Evolutionary conservation across 2,888 invertebrate species (phyloP), one percentile per base, ranked within the genome.

Genomic region (Dugesia japonica): DNA sequence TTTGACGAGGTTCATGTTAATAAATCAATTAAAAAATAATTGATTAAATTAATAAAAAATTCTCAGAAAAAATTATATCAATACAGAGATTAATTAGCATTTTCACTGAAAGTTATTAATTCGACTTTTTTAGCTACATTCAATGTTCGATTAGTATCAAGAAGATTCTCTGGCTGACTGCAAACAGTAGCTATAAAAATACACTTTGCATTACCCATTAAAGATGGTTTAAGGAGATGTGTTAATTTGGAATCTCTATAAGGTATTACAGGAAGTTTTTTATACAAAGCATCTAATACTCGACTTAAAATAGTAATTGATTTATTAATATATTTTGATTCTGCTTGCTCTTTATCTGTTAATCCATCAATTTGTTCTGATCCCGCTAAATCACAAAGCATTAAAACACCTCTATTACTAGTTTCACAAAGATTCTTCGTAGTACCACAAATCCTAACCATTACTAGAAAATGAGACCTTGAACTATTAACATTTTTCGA

Each of bases 391-490:
- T 75, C 75, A 23, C 75, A 75, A 7, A 75, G 9, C 27, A 71
- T 75, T 23, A 75, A 42, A 42, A 75, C 56, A 1, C 75, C 75
- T 27, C 56, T 56, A n/a, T 75, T 42, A 9, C 56, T 75, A 1
- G 17, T 75, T 42, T 75, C 56, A 28, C 56, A 42, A n/a, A 56
- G 71, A 20, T 26, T 71, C 26, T 20, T 27, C 7, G 56, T 75
- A 15, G 75, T 42, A 1, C 75, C 75, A 23, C 56, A 71, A 26
- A 75, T 42, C 7, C 75, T 23, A 56, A 75, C 26, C 75, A 75
- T 75, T 1, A 75, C 75, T 56, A 75, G 26, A 42, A 75, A 75
- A 26, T 75, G 75, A n/a, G 75, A 75, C 27, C 75, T 72, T 27
- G 75, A 75, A 26, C 56, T 56, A 23, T 75, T 71, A 13, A 75